Conservation (phyloP, 2,888 invertebrate species). For the Ornithoptera alexandrae region DNA sequence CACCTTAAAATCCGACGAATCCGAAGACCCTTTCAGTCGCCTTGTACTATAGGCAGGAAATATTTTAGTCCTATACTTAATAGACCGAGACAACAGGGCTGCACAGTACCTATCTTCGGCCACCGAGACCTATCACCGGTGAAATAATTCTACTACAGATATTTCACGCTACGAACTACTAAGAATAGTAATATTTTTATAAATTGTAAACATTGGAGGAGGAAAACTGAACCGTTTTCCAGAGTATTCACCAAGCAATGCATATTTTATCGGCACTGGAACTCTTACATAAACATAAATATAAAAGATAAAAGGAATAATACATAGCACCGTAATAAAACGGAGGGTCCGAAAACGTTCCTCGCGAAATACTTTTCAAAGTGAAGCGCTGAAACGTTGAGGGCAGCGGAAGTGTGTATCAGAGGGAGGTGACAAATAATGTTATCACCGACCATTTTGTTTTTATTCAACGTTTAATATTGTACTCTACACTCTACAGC, state of each 20-base stretch:
- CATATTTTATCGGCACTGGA: slow-evolving; percentile 8
- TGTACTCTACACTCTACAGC: background rate
- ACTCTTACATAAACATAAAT: slow-evolving; percentile 14
- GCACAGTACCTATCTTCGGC: no score
- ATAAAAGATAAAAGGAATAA: slow-evolving; percentile 20
- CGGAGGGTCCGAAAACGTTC: slow-evolving; percentile 15
- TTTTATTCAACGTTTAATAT: slow-evolving; percentile 13
- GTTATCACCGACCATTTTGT: slow-evolving; percentile 9
- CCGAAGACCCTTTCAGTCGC: no score
- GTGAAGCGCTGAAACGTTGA: slow-evolving; percentile 5
- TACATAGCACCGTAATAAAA: slow-evolving; percentile 24
- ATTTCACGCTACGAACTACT: no score
- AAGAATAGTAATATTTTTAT: no score
- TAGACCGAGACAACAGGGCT: no score
- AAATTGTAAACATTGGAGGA: no score
- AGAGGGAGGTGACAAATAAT: slow-evolving; percentile 2
- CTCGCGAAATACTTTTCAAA: slow-evolving; percentile 10
- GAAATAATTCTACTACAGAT: no score
- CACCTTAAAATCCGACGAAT: no score
- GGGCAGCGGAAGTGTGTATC: slow-evolving; percentile 9
- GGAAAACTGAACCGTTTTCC: no score
- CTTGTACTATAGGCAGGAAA: no score
- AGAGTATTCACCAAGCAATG: background rate
- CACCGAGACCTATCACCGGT: no score
- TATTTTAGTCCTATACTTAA: no score